These are phyloP conservation scores for Neopipo cinnamomea DNA, from an alignment of 2,113 vertebrate species.

Conservation along the genomic window DNA sequence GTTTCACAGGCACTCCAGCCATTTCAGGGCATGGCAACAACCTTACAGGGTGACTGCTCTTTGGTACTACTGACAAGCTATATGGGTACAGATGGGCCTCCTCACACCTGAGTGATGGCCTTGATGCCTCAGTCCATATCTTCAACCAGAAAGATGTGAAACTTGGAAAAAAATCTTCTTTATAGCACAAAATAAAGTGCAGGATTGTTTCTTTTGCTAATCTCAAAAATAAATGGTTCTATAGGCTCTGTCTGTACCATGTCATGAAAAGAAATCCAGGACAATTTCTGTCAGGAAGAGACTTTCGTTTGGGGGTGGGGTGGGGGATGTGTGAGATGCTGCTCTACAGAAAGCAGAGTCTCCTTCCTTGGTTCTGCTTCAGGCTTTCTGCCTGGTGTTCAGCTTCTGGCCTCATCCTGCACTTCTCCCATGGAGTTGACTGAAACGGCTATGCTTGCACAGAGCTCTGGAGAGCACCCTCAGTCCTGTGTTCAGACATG, in stretches of 20 bases:
- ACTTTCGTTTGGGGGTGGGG: not conserved
- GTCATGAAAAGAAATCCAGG: not conserved
- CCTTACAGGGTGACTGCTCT: not conserved
- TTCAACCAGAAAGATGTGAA: not conserved
- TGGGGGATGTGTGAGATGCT: not conserved
- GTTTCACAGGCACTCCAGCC: not conserved
- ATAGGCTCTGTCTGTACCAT: not conserved
- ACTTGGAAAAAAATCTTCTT: not conserved
- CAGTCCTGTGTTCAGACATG: rapidly evolving
- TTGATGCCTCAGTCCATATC: not conserved
- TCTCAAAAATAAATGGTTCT: not conserved
- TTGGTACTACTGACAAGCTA: not conserved
- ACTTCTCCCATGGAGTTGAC: not conserved
- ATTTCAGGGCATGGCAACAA: not conserved
- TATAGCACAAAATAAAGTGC: not conserved
- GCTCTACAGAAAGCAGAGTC: not conserved
- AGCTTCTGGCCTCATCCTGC: not conserved
- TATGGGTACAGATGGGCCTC: not conserved
- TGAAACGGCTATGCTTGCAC: not conserved
- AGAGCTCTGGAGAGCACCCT: not conserved
- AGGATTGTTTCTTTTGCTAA: not conserved
- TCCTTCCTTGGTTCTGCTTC: not conserved
- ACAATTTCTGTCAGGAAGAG: not conserved
- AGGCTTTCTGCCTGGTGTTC: rapidly evolving
- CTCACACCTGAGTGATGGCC: not conserved